A percentile compares a stretch with the other conserved stretches of the same genome.
These are phyloP conservation scores for Acholoe squamosa DNA, from an alignment of 2,888 invertebrate species.

Conservation along the genomic window DNA sequence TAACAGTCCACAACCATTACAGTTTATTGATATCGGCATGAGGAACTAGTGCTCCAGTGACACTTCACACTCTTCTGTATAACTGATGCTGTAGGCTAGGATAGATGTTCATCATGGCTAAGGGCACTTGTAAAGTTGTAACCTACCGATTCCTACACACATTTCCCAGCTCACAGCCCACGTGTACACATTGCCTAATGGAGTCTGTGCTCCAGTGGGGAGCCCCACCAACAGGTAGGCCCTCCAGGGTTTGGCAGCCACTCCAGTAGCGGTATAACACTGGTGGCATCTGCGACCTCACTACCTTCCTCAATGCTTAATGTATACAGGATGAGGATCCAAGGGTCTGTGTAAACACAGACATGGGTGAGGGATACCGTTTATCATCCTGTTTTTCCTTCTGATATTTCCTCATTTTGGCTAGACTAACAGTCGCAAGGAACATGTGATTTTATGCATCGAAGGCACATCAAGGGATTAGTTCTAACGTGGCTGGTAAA, in stretches of 20 bases:
- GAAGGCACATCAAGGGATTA: no score
- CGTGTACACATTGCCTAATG: slow-evolving; percentile 4
- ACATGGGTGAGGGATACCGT: no score
- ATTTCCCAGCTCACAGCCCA: not conserved
- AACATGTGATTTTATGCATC: no score
- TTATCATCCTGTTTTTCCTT: no score
- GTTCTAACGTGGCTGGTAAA: no score
- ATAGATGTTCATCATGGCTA: slow-evolving; percentile 18
- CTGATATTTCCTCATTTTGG: no score
- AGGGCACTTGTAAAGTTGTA: not conserved
- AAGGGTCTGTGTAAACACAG: not conserved
- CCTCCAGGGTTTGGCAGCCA: slow-evolving; percentile 53
- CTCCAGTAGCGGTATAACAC: slow-evolving; percentile 5
- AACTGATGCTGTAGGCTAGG: not conserved
- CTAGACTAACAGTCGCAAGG: no score
- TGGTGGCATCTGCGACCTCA: no score
- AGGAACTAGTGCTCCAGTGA: no score
- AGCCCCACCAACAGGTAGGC: slow-evolving; percentile 35
- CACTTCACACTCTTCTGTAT: no score
- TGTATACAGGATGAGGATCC: slow-evolving; percentile 1
- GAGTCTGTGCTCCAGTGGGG: slow-evolving; percentile 28
- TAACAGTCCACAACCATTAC: no score
- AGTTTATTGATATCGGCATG: no score
- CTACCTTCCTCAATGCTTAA: not conserved
- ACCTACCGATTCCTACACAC: not conserved